Percentiles rank a stretch among this genome's conserved stretches.
phyloP scores from a whole-genome alignment of 2,797 vertebrate species.

The Ataeniobius toweri region DNA sequence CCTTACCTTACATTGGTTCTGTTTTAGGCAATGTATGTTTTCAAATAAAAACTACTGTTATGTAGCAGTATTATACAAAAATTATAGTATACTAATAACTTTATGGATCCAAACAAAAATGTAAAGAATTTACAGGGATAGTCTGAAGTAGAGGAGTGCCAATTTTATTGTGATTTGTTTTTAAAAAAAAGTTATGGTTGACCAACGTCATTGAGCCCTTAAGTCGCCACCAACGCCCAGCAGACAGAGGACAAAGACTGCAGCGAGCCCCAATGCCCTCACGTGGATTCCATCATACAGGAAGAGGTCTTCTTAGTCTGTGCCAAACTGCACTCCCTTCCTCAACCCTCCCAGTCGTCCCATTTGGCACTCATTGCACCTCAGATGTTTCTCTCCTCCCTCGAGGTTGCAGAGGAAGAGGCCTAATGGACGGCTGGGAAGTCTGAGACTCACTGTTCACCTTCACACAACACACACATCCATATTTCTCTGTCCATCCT shows the following conservation, averaged over 20 bases:
- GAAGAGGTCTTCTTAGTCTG: slow-evolving; percentile 55
- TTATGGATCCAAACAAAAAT: neutral
- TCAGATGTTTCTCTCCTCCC: slow-evolving; percentile 54
- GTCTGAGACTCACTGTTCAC: slow-evolving; percentile 48
- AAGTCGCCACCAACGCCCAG: slow-evolving; percentile 39
- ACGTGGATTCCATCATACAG: slow-evolving; percentile 61
- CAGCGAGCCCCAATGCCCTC: slow-evolving; percentile 39
- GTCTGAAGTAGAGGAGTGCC: neutral
- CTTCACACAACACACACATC: slow-evolving; percentile 44
- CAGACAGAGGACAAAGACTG: slow-evolving; percentile 61
- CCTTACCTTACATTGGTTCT: neutral
- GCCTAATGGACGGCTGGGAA: slow-evolving; percentile 41
- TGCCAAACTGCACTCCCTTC: slow-evolving; percentile 32
- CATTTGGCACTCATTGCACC: slow-evolving; percentile 61
- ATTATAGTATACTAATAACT: neutral
- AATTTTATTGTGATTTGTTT: neutral
- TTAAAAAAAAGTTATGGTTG: neutral
- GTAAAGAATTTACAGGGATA: neutral
- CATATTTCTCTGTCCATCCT: slow-evolving; percentile 71
- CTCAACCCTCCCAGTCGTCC: slow-evolving; percentile 38
- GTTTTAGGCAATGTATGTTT: neutral
- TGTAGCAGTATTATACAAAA: neutral
- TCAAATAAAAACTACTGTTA: neutral
- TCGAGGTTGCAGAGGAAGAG: slow-evolving; percentile 63
- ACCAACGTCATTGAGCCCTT: slow-evolving; percentile 14